Conservation (phyloP, 1,140 invertebrate genomes). For the Dolichoris vasculosae region DNA sequence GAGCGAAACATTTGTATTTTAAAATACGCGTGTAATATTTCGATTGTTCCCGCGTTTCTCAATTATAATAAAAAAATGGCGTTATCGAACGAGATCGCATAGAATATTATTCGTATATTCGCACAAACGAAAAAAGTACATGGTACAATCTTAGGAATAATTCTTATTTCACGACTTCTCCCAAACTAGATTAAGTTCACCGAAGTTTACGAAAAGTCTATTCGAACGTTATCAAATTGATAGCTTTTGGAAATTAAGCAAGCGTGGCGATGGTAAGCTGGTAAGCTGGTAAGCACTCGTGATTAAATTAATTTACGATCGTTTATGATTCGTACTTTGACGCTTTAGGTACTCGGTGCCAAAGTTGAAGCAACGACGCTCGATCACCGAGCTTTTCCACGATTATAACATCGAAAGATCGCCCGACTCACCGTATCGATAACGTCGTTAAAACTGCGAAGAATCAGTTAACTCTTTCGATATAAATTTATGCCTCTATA, state of each 20-base stretch:
- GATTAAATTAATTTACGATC: not conserved
- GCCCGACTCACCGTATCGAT: not conserved
- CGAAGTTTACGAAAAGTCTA: not conserved
- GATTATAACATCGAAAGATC: not conserved
- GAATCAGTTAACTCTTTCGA: not conserved
- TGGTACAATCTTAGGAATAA: no score
- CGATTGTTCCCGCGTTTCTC: not conserved
- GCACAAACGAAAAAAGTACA: no score
- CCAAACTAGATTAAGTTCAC: no score
- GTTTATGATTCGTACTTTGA: not conserved
- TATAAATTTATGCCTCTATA: conserved; percentile 1
- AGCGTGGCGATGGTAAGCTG: not conserved
- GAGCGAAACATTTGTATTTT: not conserved
- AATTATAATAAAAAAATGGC: no score
- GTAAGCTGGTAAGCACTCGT: no score
- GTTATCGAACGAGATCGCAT: no score
- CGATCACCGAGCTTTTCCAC: not conserved
- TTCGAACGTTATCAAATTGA: not conserved
- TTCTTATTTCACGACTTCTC: no score
- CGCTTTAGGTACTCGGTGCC: not conserved
- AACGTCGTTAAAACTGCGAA: not conserved
- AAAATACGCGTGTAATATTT: not conserved
- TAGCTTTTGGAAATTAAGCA: not conserved
- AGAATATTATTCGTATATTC: no score
- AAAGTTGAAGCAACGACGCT: not conserved